A percentile compares a stretch with the other conserved stretches of the same genome.
Conservation (phyloP, 2,888 invertebrate species). For the Therioaphis trifolii region DNA sequence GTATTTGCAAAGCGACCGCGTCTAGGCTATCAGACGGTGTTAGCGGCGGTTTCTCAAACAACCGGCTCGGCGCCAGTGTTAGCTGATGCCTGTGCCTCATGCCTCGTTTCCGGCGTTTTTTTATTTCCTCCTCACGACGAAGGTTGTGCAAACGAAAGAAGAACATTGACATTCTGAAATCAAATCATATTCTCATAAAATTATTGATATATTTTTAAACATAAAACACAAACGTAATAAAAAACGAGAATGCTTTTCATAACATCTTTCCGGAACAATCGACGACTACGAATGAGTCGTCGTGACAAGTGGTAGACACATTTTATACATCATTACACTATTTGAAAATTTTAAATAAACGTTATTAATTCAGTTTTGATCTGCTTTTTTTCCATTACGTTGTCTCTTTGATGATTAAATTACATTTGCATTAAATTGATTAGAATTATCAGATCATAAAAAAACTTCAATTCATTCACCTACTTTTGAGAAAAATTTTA, state of each 20-base stretch:
- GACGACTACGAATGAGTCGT: not conserved
- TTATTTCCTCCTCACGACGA: conserved; percentile 85
- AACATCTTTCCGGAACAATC: too few species aligned
- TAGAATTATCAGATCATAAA: too few species aligned
- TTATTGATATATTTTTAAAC: not conserved
- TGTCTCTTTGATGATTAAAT: too few species aligned
- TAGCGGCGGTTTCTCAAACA: conserved; percentile 86
- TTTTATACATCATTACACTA: too few species aligned
- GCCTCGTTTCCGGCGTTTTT: conserved; percentile 69
- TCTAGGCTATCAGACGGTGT: conserved; percentile 89
- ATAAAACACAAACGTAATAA: not conserved
- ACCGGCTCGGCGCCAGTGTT: conserved; percentile 81
- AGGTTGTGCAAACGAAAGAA: conserved; percentile 94
- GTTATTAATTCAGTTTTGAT: too few species aligned
- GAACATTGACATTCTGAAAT: conserved; percentile 84
- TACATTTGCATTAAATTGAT: too few species aligned
- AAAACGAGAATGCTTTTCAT: not conserved
- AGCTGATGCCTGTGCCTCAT: conserved; percentile 68
- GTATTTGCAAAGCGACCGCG: conserved; percentile 91
- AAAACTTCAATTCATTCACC: too few species aligned
- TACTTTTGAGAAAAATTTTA: too few species aligned
- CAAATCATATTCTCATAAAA: not conserved
- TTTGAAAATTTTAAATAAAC: too few species aligned
- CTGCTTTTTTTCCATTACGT: too few species aligned
- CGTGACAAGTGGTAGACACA: not conserved